Conservation (phyloP, 1,140 invertebrate species). For the Catajapyx aquilonaris region DNA sequence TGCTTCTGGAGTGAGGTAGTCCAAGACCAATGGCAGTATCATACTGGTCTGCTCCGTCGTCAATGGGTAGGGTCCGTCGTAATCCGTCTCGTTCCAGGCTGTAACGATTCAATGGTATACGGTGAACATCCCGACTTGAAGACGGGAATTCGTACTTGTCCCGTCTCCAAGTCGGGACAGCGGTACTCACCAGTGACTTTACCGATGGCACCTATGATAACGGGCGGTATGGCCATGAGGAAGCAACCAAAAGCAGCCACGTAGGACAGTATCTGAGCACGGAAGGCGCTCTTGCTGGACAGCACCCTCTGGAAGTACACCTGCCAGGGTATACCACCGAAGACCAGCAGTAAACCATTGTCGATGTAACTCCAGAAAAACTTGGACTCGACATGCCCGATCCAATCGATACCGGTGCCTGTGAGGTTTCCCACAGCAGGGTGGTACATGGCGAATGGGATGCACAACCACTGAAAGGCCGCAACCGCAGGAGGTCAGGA, state of each 20-base stretch:
- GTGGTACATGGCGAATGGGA: constrained; percentile 84
- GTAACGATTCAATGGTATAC: constrained; percentile 15
- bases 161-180: background rate
- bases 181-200: constrained; percentile 68
- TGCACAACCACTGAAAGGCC: constrained; percentile 67
- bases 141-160: background rate
- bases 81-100: constrained; percentile 88
- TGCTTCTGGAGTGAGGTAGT: constrained; percentile 81
- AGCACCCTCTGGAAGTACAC: constrained; percentile 96
- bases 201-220: constrained; percentile 88
- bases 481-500: constrained; percentile 10
- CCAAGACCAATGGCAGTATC: constrained; percentile 89
- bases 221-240: constrained; percentile 88
- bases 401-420: constrained; percentile 71
- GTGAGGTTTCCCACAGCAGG: constrained; percentile 55
- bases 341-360: constrained; percentile 72
- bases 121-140: no score
- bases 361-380: constrained; percentile 74
- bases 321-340: constrained; percentile 98
- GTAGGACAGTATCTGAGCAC: constrained; percentile 88
- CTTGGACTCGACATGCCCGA: constrained; percentile 47
- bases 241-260: constrained; percentile 87
- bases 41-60: constrained; percentile 62
- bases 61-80: constrained; percentile 46
- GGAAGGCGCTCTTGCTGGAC: constrained; percentile 77